Percentiles rank a stretch among this genome's conserved stretches.
Evolutionary conservation across 2,888 invertebrate genomes (phyloP).

Genomic region (Drosophila mettleri): DNA sequence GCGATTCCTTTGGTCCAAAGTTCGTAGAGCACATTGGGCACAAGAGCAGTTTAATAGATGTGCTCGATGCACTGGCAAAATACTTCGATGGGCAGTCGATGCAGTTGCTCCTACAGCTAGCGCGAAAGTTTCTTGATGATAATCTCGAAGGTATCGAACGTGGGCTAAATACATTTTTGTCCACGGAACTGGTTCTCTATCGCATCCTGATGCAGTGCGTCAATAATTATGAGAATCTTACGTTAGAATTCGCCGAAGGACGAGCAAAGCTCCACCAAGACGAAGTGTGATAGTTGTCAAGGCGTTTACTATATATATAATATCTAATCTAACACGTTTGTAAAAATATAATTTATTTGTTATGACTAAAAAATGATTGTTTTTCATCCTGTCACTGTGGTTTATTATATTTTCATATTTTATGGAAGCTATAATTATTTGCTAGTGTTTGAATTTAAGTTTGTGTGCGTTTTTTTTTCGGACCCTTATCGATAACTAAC

Average conservation of each 20-base stretch:
- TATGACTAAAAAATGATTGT: neutral
- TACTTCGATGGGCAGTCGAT: conserved; percentile 63
- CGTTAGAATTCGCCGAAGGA: conserved; percentile 49
- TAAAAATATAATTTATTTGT: neutral
- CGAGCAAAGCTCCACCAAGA: conserved; percentile 1
- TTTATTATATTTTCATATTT: no score
- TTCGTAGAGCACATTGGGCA: conserved; percentile 75
- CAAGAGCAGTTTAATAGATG: conserved; percentile 63
- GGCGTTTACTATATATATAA: conserved; percentile 41
- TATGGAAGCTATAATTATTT: no score
- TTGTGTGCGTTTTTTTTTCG: no score
- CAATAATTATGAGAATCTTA: conserved; percentile 64
- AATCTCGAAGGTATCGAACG: conserved; percentile 61
- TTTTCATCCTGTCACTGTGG: no score
- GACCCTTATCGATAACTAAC: no score
- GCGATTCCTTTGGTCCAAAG: conserved; percentile 55
- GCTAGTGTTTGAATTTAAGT: no score
- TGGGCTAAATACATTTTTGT: conserved; percentile 63
- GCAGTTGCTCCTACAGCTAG: conserved; percentile 65
- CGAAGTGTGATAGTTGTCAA: conserved; percentile 41
- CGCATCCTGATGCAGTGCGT: conserved; percentile 70
- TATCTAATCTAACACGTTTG: conserved; percentile 5
- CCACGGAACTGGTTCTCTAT: conserved; percentile 76
- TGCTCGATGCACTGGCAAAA: conserved; percentile 61
- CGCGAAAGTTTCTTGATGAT: conserved; percentile 67